A percentile compares a stretch with the other conserved stretches of the same genome.
Conservation (phyloP, 2,797 vertebrate species). For the Falco naumanni region DNA sequence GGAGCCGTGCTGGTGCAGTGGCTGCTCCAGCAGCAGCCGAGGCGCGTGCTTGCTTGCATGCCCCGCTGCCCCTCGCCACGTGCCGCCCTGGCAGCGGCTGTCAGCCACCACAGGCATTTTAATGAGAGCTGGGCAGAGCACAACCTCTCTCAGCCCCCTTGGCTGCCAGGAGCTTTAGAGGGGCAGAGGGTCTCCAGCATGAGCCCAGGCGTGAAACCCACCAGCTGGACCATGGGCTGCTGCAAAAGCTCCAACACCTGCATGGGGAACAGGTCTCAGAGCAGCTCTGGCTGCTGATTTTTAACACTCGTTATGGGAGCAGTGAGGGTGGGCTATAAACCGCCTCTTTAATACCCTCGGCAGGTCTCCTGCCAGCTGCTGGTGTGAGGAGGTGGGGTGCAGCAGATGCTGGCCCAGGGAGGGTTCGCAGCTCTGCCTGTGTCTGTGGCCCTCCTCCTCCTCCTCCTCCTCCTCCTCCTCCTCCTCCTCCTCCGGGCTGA, state of each 20-base stretch:
- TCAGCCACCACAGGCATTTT: neutral
- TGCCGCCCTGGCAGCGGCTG: constrained; percentile 40
- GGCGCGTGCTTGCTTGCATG: neutral
- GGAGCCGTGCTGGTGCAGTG: neutral
- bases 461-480: neutral
- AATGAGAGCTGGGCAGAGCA: constrained; percentile 2
- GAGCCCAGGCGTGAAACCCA: neutral
- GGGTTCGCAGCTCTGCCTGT: neutral
- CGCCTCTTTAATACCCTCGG: neutral
- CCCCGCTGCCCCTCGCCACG: constrained; percentile 15
- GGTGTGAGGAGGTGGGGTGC: neutral
- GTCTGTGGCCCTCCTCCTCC: neutral
- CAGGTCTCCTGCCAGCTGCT: neutral
- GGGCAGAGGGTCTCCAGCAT: neutral
- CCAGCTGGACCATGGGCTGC: neutral
- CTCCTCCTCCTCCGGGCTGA: neutral
- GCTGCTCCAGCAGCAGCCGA: neutral
- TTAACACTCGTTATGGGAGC: neutral
- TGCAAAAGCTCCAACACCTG: neutral
- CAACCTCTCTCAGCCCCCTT: neutral
- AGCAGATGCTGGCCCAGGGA: neutral
- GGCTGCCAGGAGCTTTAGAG: neutral
- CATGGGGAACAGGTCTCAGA: neutral
- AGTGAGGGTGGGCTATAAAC: neutral
- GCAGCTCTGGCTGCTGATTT: neutral